Conservation (phyloP, 2,797 vertebrate genomes). For the Nyctalus aviator region DNA sequence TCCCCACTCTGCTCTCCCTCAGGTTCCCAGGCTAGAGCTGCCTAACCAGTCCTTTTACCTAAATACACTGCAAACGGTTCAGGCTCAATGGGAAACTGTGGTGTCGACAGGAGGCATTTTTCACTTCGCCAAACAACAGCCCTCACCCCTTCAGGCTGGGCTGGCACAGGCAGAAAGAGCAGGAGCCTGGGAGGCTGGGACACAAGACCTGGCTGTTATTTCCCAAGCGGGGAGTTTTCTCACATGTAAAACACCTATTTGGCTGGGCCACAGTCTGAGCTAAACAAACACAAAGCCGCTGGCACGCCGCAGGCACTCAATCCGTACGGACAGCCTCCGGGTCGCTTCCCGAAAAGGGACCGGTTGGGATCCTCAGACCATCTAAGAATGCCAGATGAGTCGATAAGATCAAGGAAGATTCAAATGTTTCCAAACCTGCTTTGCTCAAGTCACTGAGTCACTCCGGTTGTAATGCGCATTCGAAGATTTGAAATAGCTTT, state of each 20-base stretch:
- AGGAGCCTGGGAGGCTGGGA: background rate
- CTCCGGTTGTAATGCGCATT: background rate
- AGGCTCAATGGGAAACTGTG: background rate
- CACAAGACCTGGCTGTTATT: background rate
- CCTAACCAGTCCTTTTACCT: background rate
- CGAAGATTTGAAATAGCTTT: background rate
- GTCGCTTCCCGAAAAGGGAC: background rate
- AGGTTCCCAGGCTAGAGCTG: background rate
- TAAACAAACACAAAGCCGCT: background rate
- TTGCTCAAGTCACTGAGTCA: background rate
- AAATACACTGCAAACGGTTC: fast-evolving
- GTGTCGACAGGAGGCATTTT: background rate
- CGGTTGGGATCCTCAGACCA: background rate
- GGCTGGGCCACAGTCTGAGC: background rate
- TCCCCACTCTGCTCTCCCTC: background rate
- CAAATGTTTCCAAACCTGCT: background rate
- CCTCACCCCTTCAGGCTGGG: background rate
- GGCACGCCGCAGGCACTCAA: background rate
- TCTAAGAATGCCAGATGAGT: background rate
- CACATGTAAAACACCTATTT: background rate
- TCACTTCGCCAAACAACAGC: background rate
- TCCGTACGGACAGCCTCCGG: background rate
- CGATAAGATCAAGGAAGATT: background rate
- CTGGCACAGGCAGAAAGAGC: background rate
- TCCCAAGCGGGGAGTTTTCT: background rate